These are phyloP conservation scores for Gymnobelideus leadbeateri DNA, from an alignment of 2,113 vertebrate genomes.

Conservation along the genomic window DNA sequence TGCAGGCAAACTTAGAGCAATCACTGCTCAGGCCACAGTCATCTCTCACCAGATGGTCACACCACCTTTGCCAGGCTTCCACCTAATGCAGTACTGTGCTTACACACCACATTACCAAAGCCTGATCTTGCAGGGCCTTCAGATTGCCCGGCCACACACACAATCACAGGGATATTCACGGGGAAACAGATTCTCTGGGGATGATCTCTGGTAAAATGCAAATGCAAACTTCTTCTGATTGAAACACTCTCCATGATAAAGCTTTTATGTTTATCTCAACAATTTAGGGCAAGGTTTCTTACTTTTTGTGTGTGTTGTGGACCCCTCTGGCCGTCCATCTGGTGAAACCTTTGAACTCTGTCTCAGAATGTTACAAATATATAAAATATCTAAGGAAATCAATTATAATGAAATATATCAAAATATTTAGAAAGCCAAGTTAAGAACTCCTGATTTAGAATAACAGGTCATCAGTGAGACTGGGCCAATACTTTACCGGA, in stretches of 20 bases:
- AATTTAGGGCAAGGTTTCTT: not conserved
- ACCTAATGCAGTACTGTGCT: constrained; percentile 2
- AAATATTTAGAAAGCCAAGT: not conserved
- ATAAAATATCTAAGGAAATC: not conserved
- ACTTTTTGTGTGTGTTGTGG: not conserved
- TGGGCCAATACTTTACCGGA: not conserved
- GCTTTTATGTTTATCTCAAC: not conserved
- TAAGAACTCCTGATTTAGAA: not conserved
- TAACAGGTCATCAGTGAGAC: not conserved
- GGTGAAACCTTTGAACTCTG: not conserved
- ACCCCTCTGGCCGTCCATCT: not conserved
- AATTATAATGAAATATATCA: not conserved
- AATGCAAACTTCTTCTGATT: constrained; percentile 29
- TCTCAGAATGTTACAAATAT: not conserved
- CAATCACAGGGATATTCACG: constrained; percentile 12
- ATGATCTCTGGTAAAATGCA: constrained; percentile 7
- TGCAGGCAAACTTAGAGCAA: not conserved
- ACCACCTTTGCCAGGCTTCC: not conserved
- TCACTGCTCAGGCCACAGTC: not conserved
- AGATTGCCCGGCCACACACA: not conserved
- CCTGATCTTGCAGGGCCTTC: not conserved
- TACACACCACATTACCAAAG: not conserved
- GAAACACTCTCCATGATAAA: not conserved
- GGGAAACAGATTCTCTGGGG: not conserved
- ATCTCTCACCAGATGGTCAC: not conserved